Percentiles rank a stretch among this genome's conserved stretches.
Conservation (phyloP, 2,113 vertebrate genomes). For the Mobula birostris region DNA sequence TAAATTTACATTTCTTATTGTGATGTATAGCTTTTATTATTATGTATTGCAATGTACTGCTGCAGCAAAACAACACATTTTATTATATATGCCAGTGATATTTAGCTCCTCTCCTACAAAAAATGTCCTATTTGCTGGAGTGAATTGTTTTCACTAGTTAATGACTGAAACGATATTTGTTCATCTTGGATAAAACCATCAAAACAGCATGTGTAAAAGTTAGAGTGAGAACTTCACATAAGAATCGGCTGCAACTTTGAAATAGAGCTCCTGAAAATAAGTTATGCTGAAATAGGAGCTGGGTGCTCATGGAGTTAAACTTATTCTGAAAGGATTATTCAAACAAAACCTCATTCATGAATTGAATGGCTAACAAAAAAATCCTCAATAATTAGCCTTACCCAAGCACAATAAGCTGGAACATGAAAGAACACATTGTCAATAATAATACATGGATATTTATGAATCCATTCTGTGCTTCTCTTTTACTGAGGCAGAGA, state of each 20-base stretch:
- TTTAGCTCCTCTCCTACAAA: background rate
- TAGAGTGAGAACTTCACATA: background rate
- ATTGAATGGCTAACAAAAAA: background rate
- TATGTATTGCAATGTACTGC: too few species aligned
- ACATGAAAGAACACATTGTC: slow-evolving; percentile 13
- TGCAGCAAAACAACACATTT: too few species aligned
- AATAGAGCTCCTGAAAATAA: background rate
- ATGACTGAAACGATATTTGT: background rate
- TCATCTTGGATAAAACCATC: background rate
- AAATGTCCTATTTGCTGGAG: background rate
- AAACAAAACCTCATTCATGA: slow-evolving; percentile 21
- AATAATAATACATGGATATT: background rate
- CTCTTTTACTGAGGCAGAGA: background rate
- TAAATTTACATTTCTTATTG: too few species aligned
- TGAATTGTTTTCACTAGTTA: background rate
- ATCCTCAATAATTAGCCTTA: background rate
- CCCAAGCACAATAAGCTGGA: background rate
- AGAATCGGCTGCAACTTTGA: background rate
- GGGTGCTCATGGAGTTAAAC: background rate
- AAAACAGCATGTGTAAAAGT: too few species aligned
- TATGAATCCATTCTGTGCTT: background rate
- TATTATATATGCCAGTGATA: too few species aligned
- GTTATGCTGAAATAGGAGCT: background rate
- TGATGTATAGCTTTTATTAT: too few species aligned
- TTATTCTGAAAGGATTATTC: background rate